Base-by-base conservation (phyloP, 2,797 vertebrate species). In the Discoglossus pictus region DNA sequence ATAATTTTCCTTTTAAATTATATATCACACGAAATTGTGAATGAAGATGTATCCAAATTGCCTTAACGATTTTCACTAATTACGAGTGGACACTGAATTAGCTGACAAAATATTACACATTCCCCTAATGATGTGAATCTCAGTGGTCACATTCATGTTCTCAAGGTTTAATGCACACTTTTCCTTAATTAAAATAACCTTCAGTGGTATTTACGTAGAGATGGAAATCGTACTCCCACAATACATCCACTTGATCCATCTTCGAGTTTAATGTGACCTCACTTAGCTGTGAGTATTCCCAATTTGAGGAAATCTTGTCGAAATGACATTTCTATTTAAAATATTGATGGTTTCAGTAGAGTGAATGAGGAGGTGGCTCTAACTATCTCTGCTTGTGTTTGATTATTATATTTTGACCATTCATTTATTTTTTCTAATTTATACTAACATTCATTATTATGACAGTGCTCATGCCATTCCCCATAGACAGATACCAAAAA, bases 131-230 rank as follows among this genome's bases (percentile, higher is more conserved):
- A 59, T 64, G 60, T 51, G 61, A 71, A 18, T 58, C 53, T 64
- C 46, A 4, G 17, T 71, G 52, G 53, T 56, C 52, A 50, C 52
- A 58, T 56, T 50, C 34, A 63, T 63, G 63, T 71, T 56, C 44
- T 71, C 44, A 36, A 71, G 61, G 52, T 58, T 64, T n/a, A 11
- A 43, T 58, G 46, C 53, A 55, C 35, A 55, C 23, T 70, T 51
- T 27, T 63, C 56, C 50, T 36, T 69, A 69, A 69, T 69, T 69
- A 69, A 70, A 70, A 63, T 70, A 70, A 70, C 59, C 59, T 63
- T 63, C 42, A 48, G 51, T 70, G 67, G 54, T 69, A 69, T 69
- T 69, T 69, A 69, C 43, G 52, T 40, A 27, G 44, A 24, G 7
- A 46, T 34, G 12, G 35, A 50, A 58, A 56, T 61, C 39, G 50